These are phyloP conservation scores for Lethrus apterus DNA, from an alignment of 1,140 invertebrate species.

Conservation along the genomic window DNA sequence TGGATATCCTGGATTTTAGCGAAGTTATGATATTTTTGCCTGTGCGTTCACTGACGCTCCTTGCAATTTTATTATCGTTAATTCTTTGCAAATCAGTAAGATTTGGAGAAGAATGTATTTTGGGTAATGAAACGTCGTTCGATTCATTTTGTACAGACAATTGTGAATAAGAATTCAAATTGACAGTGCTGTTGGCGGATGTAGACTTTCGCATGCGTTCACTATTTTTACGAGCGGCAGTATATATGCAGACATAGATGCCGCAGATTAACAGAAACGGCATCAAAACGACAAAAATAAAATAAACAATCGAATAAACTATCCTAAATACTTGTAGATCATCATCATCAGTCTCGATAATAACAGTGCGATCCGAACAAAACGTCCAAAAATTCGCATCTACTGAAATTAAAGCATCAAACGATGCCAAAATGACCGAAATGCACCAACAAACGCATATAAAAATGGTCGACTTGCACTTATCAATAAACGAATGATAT, in stretches of 20 bases:
- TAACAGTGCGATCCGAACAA: conserved; percentile 18
- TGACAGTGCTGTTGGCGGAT: conserved; percentile 22
- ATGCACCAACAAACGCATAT: conserved; percentile 61
- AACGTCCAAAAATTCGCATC: conserved; percentile 46
- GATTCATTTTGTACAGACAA: neutral
- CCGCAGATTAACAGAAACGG: conserved; percentile 60
- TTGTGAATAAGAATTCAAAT: conserved; percentile 20
- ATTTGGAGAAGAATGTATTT: conserved; percentile 36
- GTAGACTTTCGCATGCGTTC: conserved; percentile 53
- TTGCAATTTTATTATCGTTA: conserved; percentile 21
- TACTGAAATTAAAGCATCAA: conserved; percentile 34
- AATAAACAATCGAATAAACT: conserved; percentile 45
- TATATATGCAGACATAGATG: conserved; percentile 66
- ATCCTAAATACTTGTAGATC: conserved; percentile 15
- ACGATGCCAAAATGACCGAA: conserved; percentile 49
- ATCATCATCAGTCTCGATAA: conserved; percentile 39
- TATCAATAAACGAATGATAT: conserved; percentile 72
- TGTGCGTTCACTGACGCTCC: conserved; percentile 38
- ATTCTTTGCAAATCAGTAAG: conserved; percentile 18
- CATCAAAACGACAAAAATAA: conserved; percentile 54
- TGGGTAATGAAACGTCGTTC: conserved; percentile 21
- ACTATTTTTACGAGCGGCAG: conserved; percentile 61
- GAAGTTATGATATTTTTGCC: conserved; percentile 57
- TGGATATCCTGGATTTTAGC: conserved; percentile 67
- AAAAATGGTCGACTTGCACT: conserved; percentile 59